Evolutionary conservation across 1,140 invertebrate species (phyloP), one percentile per base, ranked within the genome.

Genomic region (Drosophila rhopaloa): DNA sequence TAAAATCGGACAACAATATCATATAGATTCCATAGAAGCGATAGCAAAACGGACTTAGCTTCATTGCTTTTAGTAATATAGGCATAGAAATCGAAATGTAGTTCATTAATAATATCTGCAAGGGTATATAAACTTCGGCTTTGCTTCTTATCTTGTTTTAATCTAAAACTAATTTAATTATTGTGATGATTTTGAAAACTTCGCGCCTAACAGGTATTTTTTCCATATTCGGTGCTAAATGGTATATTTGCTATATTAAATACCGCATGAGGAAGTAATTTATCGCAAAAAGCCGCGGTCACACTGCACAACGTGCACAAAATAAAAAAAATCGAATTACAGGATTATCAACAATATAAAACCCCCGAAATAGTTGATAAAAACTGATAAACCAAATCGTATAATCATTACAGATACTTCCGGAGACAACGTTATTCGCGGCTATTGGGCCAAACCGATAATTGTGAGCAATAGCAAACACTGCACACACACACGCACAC

Each of bases 241-340:
- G 41, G 41, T 44, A 44, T 16, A 7, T 7, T 32, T 32, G 6
- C 7, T 7, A 32, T 8, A 32, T 32, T 7, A 32, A 32, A 32
- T 32, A 32, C 29, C 29, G 8, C 1, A 32, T 8, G 7, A 8
- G 29, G 29, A 13, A 37, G 41, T 29, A 27, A 27, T 9, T 48
- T 29, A 0, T 29, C 10, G 48, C 81, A 68, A 77, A 77, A 67
- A 65, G 67, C 72, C 5, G 32, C 58, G 29, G 73, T 66, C 54
- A 38, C 4, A 8, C 5, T 8, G 79, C 55, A 74, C 19, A 80
- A 59, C 62, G 67, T 77, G 66, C 73, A 75, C 78, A 81, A 81
- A 77, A 81, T 81, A 48, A 48, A 81, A 79, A 70, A 79, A 81
- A 82, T 82, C 79, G 74, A 82, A 40, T 24, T 41, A 56, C 40